phyloP scores from a whole-genome alignment of 1,140 invertebrate genomes.

The Habropoda laboriosa region DNA sequence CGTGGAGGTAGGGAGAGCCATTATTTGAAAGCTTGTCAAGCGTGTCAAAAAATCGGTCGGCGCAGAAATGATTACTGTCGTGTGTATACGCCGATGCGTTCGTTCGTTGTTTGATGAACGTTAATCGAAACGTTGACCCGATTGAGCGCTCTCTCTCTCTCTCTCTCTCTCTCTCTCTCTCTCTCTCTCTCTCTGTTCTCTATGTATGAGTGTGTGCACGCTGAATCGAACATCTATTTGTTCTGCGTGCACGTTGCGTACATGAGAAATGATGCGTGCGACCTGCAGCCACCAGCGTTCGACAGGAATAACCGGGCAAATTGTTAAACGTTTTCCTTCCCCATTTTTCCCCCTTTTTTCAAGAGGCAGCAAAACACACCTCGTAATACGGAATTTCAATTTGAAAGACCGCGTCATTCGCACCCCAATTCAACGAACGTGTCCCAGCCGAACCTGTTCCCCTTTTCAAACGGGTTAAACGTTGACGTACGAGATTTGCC shows the following conservation, averaged over 20 bases:
- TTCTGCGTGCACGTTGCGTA: slow-evolving; percentile 30
- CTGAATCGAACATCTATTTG: slow-evolving; percentile 42
- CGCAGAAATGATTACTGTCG: slow-evolving; percentile 53
- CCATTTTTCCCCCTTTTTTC: not conserved
- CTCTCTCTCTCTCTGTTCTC: too few relatives aligned
- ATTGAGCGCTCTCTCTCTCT: too few relatives aligned
- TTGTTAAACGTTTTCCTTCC: slow-evolving; percentile 6
- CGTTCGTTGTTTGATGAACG: slow-evolving; percentile 57
- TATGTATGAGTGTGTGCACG: not conserved
- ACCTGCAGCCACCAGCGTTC: slow-evolving; percentile 6
- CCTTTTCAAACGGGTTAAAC: slow-evolving; percentile 1
- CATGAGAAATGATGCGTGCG: slow-evolving; percentile 45
- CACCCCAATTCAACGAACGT: too few relatives aligned
- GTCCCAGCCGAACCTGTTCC: not conserved
- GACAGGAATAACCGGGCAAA: slow-evolving; percentile 1
- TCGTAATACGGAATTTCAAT: slow-evolving; percentile 17
- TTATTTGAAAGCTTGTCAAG: slow-evolving; percentile 59
- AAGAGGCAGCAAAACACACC: not conserved
- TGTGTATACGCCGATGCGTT: slow-evolving; percentile 14
- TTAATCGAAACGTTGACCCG: slow-evolving; percentile 60
- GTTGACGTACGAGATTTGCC: not conserved
- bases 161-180: too few relatives aligned
- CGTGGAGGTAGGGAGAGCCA: slow-evolving; percentile 16
- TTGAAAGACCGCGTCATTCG: slow-evolving; percentile 1
- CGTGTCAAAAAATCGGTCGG: slow-evolving; percentile 55